A percentile compares a stretch with the other conserved stretches of the same genome.
Evolutionary conservation across 2,797 vertebrate genomes (phyloP).

Genomic region (Cheirogaleus major): DNA sequence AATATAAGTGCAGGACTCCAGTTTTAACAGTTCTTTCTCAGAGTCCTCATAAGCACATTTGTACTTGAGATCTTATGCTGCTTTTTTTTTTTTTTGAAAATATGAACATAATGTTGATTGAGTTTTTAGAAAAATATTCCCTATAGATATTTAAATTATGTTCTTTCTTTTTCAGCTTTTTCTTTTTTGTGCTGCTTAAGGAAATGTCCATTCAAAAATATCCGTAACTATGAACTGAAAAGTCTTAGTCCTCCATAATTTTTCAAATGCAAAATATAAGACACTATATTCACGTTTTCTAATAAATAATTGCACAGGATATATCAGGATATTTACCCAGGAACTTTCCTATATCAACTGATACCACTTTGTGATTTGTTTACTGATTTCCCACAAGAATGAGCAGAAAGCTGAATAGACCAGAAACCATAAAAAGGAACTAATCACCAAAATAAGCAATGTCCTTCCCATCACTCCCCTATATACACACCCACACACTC

Average conservation of each 20-base stretch:
- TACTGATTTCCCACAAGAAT: background rate
- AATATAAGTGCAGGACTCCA: background rate
- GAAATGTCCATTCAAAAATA: background rate
- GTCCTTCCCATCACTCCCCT: background rate
- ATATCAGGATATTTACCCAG: background rate
- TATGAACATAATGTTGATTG: background rate
- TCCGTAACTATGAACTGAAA: background rate
- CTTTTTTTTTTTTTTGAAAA: constrained; percentile 9
- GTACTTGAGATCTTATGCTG: background rate
- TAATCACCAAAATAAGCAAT: background rate
- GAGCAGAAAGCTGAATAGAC: background rate
- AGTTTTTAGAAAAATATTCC: background rate
- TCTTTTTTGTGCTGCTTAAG: background rate
- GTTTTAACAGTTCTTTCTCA: background rate
- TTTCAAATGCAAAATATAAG: background rate
- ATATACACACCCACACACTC: too few relatives aligned
- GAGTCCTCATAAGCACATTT: background rate
- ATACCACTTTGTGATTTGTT: background rate
- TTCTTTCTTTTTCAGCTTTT: background rate
- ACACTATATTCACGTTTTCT: background rate
- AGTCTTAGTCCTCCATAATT: background rate
- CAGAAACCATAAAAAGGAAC: constrained; percentile 11
- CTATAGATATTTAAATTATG: background rate
- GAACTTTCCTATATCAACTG: background rate
- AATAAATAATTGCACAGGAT: background rate